Evolutionary conservation across 2,888 invertebrate species (phyloP).

Genomic region (Drosophila trichaetosa): DNA sequence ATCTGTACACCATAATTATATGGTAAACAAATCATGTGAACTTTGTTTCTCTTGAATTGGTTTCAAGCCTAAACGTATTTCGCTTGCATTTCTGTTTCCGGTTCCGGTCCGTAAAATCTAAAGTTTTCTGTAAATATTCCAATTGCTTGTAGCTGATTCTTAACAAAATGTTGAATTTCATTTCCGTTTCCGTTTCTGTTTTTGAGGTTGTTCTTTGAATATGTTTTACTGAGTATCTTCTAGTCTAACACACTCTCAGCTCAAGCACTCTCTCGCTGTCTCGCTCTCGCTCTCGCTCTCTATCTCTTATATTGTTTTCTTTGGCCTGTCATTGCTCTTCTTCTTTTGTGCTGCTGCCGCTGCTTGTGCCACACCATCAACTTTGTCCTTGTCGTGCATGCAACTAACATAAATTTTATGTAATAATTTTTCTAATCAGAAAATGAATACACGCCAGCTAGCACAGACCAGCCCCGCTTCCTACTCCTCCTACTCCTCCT

Average conservation of each 20-base stretch:
- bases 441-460: constrained; percentile 60
- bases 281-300: neutral
- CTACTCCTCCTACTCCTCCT: neutral
- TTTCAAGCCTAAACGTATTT: neutral
- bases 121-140: neutral
- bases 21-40: accelerated
- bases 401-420: constrained; percentile 76
- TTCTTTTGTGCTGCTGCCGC: neutral
- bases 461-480: neutral
- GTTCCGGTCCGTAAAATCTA: neutral
- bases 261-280: neutral
- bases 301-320: neutral
- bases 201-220: neutral
- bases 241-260: neutral
- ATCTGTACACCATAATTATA: neutral
- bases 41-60: neutral
- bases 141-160: neutral
- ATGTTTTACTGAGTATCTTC: neutral
- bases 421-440: constrained; percentile 79
- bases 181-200: neutral
- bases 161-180: neutral
- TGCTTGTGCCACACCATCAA: constrained; percentile 36
- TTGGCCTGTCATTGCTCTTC: neutral
- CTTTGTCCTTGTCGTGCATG: constrained; percentile 57
- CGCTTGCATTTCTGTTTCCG: neutral